These are phyloP conservation scores for Agapetus fuscipes DNA, from an alignment of 2,888 invertebrate species.

Conservation along the genomic window DNA sequence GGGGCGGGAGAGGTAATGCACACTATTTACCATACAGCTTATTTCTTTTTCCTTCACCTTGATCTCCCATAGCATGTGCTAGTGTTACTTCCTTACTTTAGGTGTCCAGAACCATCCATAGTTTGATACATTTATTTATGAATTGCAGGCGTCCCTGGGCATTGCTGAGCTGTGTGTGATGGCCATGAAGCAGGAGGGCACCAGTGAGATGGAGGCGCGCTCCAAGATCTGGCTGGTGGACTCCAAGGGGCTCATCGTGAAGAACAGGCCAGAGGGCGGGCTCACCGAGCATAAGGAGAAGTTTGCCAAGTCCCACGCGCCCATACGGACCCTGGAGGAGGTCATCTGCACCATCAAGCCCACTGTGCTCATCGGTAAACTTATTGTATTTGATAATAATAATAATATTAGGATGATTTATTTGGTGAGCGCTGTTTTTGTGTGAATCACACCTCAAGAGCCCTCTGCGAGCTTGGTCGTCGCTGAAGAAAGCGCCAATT, in stretches of 20 bases:
- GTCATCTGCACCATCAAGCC: constrained; percentile 78
- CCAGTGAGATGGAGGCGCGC: constrained; percentile 63
- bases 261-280: constrained; percentile 74
- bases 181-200: constrained; percentile 87
- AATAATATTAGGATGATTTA: too few relatives aligned
- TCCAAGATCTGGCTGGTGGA: constrained; percentile 91
- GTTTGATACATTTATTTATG: too few relatives aligned
- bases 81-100: too few relatives aligned
- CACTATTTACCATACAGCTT: too few relatives aligned
- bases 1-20: constrained; percentile 85
- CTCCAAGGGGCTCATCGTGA: constrained; percentile 88
- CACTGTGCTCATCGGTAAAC: constrained; percentile 76
- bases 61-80: too few relatives aligned
- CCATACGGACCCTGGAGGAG: constrained; percentile 68
- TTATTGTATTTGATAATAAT: too few relatives aligned
- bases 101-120: too few relatives aligned
- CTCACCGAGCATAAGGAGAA: constrained; percentile 67
- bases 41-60: too few relatives aligned
- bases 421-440: too few relatives aligned
- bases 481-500: too few relatives aligned
- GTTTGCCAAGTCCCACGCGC: constrained; percentile 71
- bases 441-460: too few relatives aligned
- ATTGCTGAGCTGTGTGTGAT: constrained; percentile 87
- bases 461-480: too few relatives aligned
- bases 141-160: constrained; percentile 72